phyloP scores from a whole-genome alignment of 2,113 vertebrate species.

The Paradisaea rubra region DNA sequence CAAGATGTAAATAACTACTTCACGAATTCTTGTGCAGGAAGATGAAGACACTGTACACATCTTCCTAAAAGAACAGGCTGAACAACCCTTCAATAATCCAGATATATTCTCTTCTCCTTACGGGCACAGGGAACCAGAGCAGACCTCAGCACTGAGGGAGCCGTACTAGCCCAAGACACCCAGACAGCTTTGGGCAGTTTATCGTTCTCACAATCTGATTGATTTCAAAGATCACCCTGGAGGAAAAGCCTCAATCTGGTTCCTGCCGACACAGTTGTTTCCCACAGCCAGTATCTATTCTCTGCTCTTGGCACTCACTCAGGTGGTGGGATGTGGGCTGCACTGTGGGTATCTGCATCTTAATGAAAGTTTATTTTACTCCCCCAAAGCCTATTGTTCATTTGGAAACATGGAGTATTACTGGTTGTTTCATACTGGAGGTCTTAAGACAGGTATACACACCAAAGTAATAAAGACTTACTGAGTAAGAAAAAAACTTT shows the following conservation, averaged over 20 bases:
- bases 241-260: slow-evolving; percentile 23
- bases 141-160: not conserved
- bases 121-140: not conserved
- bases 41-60: not conserved
- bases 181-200: not conserved
- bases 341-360: slow-evolving; percentile 3
- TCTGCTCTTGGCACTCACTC: slow-evolving; percentile 19
- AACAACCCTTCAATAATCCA: not conserved
- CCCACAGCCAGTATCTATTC: slow-evolving; percentile 5
- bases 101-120: not conserved
- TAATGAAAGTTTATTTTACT: not conserved
- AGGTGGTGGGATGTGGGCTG: not conserved
- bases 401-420: not conserved
- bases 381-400: not conserved
- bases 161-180: not conserved
- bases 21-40: not conserved
- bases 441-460: not conserved
- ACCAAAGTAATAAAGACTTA: not conserved
- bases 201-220: not conserved
- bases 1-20: not conserved
- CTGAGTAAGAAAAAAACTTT: not conserved
- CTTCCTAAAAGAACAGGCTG: not conserved
- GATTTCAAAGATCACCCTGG: slow-evolving; percentile 40
- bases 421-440: not conserved
- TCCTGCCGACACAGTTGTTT: not conserved